phyloP scores from a whole-genome alignment of 2,797 vertebrate species.

The Artibeus lituratus region DNA sequence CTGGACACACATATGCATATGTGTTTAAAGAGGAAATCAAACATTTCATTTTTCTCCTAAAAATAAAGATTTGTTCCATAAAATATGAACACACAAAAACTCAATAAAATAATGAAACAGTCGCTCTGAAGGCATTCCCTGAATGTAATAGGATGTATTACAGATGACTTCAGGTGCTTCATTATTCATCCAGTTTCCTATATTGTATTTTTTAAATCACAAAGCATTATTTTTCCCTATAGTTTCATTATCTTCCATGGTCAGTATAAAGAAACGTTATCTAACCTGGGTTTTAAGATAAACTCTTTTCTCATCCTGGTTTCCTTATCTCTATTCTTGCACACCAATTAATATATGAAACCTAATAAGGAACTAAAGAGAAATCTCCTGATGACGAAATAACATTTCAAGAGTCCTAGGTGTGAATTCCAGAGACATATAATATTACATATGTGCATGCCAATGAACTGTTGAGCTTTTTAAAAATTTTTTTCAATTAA shows the following conservation, averaged over 20 bases:
- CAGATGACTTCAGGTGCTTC: background rate
- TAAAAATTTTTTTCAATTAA: background rate
- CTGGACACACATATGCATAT: background rate
- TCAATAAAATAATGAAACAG: background rate
- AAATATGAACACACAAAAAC: background rate
- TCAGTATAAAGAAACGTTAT: background rate
- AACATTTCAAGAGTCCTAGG: background rate
- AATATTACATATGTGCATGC: background rate
- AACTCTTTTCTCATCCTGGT: background rate
- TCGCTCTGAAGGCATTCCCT: background rate
- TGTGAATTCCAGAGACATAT: background rate
- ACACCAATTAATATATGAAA: background rate
- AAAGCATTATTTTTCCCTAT: background rate
- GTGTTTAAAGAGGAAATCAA: background rate
- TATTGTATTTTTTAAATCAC: background rate
- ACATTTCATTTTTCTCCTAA: background rate
- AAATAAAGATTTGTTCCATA: background rate
- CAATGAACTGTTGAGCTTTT: background rate
- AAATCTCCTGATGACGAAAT: background rate
- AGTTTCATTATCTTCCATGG: background rate
- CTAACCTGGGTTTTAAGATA: background rate
- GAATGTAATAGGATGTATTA: background rate
- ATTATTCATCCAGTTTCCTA: background rate
- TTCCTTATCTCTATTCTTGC: background rate
- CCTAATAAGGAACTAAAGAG: background rate